phyloP scores from a whole-genome alignment of 1,140 invertebrate genomes.

The Schlechtendalia chinensis region DNA sequence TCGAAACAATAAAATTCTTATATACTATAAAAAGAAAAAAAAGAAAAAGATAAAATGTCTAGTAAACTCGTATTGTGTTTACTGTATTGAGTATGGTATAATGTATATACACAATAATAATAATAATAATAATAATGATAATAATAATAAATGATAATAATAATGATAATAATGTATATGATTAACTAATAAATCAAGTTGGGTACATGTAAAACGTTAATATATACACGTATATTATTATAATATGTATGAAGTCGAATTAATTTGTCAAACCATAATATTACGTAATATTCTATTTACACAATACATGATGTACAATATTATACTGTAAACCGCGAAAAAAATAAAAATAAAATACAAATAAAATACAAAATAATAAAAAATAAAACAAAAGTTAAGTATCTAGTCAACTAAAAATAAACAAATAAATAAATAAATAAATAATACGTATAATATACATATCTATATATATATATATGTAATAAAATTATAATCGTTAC shows the following conservation, averaged over 20 bases:
- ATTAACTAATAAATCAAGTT: constrained; percentile 30
- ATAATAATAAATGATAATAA: no score
- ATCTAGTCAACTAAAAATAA: constrained; percentile 21
- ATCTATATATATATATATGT: background rate
- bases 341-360: no score
- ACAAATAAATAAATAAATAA: background rate
- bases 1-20: constrained; percentile 25
- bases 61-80: constrained; percentile 30
- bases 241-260: background rate
- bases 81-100: constrained; percentile 16
- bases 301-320: constrained; percentile 6
- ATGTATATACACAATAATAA: background rate
- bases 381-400: background rate
- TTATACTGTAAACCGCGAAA: constrained; percentile 9
- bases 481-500: background rate
- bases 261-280: background rate
- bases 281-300: constrained; percentile 2
- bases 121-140: no score
- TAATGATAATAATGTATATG: background rate
- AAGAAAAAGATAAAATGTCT: no score
- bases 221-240: constrained; percentile 2
- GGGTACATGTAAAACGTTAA: constrained; percentile 2
- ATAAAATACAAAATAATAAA: no score
- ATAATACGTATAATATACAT: no score
- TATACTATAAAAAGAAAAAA: background rate